Evolutionary conservation across 2,797 vertebrate species (phyloP), one percentile per base, ranked within the genome.

Genomic region (Lindbergichthys nudifrons): DNA sequence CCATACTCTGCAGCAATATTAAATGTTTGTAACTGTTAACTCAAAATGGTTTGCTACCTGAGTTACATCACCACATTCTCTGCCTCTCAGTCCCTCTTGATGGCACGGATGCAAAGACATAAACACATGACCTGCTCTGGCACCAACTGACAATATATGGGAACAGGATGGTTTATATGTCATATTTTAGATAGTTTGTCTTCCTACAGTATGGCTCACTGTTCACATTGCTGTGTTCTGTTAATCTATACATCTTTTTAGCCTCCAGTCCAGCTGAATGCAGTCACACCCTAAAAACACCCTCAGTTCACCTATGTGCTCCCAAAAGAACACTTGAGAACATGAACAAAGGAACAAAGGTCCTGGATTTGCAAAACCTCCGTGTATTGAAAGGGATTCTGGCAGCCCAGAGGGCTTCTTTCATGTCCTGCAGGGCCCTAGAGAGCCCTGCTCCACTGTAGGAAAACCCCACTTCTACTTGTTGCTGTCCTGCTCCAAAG

Each of bases 331-430:
- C 87, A 84, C 81, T 91, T 89, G 75, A 85, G 71, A 84, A 72
- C 73, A 75, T 30, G 66, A 92, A 93, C 91, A 93, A 93, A 94
- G 76, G 84, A 93, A 93, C 93, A 93, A 94, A 93, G 90, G 80
- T 89, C 61, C 47, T 65, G 45, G 43, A 84, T 85, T 52, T 23
- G 65, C 80, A 80, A 92, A 90, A 83, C 76, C 88, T 92, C 93
- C n/a, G 52, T 77, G 85, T 71, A 94, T 91, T 93, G 88, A 94
- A 92, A 86, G 77, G 43, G 75, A 73, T 78, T 87, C 88, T 92
- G 93, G 92, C 89, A 89, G 82, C 87, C 82, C 77, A 46, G 65
- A 79, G 73, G 59, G 60, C 46, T 81, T 87, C 91, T 93, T 93
- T 91, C 82, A 90, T 91, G 90, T 91, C 72, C 70, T 52, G 23